Evolutionary conservation across 2,113 vertebrate species (phyloP).

Genomic region (Rhinoderma darwinii): DNA sequence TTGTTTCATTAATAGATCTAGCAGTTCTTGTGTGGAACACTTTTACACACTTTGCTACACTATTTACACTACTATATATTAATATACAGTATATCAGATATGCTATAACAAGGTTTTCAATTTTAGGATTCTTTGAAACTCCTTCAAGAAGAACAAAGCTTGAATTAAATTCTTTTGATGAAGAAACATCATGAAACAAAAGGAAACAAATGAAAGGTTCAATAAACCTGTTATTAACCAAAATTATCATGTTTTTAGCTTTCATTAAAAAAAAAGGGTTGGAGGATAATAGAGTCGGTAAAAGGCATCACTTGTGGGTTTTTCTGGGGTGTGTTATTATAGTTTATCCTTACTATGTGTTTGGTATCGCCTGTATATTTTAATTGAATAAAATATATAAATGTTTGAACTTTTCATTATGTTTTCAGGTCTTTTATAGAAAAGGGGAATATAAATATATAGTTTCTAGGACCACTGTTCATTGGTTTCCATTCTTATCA

Average conservation of each 20-base stretch:
- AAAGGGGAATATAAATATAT: not conserved
- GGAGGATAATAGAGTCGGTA: too few species aligned
- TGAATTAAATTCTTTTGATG: not conserved
- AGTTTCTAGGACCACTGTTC: too few species aligned
- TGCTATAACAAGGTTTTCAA: not conserved
- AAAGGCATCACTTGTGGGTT: not conserved
- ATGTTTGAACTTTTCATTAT: not conserved
- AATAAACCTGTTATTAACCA: not conserved
- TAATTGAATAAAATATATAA: not conserved
- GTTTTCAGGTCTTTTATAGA: too few species aligned
- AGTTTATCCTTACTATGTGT: not conserved
- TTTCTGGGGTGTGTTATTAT: not conserved
- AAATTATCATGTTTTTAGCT: not conserved
- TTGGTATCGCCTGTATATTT: not conserved
- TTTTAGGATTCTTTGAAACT: conserved; percentile 43
- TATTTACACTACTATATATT: not conserved
- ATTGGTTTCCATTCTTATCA: too few species aligned
- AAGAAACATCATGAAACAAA: not conserved
- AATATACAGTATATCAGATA: not conserved
- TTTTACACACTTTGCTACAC: not conserved
- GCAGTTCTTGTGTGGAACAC: too few species aligned
- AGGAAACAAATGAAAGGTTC: not conserved
- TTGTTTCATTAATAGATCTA: too few species aligned
- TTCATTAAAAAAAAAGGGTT: not conserved
- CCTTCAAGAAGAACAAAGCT: not conserved